Evolutionary conservation across 2,888 invertebrate species (phyloP).

Genomic region (Cryptus armator): DNA sequence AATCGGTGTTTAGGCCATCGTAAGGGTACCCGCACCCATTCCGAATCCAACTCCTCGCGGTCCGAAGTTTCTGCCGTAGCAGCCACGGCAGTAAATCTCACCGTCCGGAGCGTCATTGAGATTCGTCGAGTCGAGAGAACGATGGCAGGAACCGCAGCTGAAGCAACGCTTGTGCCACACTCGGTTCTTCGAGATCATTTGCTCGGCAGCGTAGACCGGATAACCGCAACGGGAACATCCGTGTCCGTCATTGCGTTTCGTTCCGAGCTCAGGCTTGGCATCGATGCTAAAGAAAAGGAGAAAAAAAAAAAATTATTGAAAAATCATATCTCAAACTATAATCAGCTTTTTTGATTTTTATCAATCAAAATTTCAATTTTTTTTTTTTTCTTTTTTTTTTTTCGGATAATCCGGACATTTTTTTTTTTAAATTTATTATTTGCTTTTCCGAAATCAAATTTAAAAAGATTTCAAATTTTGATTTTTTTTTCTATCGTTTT

Average conservation of each 20-base stretch:
- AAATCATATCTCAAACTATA: background rate
- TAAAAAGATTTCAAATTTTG: too few relatives aligned
- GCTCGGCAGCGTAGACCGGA: conserved; percentile 97
- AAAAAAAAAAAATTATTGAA: background rate
- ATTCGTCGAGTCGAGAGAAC: conserved; percentile 95
- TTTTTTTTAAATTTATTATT: too few relatives aligned
- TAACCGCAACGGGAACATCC: conserved; percentile 96
- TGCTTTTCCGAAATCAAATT: too few relatives aligned
- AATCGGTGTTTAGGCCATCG: conserved; percentile 90
- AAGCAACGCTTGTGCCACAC: conserved; percentile 98
- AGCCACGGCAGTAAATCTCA: conserved; percentile 96
- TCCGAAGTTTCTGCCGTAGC: conserved; percentile 95
- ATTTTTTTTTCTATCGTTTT: too few relatives aligned
- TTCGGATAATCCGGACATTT: too few relatives aligned
- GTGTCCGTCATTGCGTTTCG: conserved; percentile 91
- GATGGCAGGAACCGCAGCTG: conserved; percentile 95
- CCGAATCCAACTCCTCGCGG: conserved; percentile 96
- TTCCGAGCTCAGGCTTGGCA: conserved; percentile 90
- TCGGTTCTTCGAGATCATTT: conserved; percentile 97
- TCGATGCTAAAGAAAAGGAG: conserved; percentile 87
- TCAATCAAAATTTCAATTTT: background rate
- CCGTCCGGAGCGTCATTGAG: conserved; percentile 96
- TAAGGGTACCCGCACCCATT: conserved; percentile 95
- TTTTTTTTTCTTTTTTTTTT: too few relatives aligned
- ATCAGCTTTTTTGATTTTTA: background rate